Evolutionary conservation across 2,888 invertebrate genomes (phyloP).

Genomic region (Neria commutata): DNA sequence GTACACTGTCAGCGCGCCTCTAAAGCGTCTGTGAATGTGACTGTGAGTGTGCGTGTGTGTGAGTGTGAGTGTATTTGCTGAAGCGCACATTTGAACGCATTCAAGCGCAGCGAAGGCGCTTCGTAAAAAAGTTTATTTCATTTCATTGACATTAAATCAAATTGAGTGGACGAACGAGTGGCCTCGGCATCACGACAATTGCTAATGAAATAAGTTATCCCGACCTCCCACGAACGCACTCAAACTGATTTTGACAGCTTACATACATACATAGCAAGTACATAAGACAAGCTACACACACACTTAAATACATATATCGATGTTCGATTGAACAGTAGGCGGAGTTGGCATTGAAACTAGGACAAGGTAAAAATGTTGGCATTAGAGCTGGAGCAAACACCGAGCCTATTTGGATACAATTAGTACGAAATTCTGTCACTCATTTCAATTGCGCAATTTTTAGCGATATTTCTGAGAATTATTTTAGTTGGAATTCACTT

Average conservation of each 20-base stretch:
- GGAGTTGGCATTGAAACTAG: too few species aligned
- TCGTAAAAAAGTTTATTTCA: slow-evolving; percentile 39
- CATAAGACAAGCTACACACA: too few species aligned
- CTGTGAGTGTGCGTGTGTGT: slow-evolving; percentile 19
- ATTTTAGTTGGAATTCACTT: too few species aligned
- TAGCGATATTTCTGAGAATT: too few species aligned
- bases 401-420: too few species aligned
- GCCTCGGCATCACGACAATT: slow-evolving; percentile 36
- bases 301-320: too few species aligned
- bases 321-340: too few species aligned
- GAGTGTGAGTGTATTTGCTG: slow-evolving; percentile 39
- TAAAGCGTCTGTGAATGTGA: background rate
- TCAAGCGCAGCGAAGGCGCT: slow-evolving; percentile 52
- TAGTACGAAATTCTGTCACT: too few species aligned
- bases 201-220: slow-evolving; percentile 53
- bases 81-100: slow-evolving; percentile 50
- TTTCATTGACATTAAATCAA: slow-evolving; percentile 51
- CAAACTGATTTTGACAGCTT: background rate
- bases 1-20: background rate
- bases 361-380: background rate
- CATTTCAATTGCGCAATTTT: too few species aligned
- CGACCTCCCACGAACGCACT: too few species aligned
- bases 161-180: slow-evolving; percentile 36
- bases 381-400: background rate
- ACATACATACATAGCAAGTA: too few species aligned